Evolutionary conservation across 1,140 invertebrate species (phyloP).

Genomic region (Macrotrachela quadricornifera): DNA sequence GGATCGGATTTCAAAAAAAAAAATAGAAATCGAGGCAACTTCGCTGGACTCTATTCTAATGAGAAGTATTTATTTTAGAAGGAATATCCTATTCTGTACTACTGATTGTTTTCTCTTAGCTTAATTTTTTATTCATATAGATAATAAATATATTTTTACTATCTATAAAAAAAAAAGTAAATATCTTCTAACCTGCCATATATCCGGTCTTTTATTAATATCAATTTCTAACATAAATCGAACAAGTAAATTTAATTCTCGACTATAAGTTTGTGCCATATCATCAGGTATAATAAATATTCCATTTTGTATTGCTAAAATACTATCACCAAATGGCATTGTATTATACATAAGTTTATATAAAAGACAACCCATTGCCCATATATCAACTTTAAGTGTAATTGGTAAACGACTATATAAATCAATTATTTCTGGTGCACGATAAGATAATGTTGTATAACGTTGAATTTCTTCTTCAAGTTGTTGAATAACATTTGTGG

Average conservation of each 20-base stretch:
- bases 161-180: no score
- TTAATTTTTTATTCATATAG: no score
- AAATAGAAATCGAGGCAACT: no score
- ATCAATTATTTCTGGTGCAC: conserved; percentile 85
- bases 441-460: conserved; percentile 76
- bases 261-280: conserved; percentile 31
- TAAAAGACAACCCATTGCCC: conserved; percentile 69
- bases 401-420: conserved; percentile 65
- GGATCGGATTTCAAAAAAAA: no score
- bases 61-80: no score
- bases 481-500: no score
- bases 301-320: conserved; percentile 71
- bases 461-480: conserved; percentile 12
- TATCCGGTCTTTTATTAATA: conserved; percentile 39
- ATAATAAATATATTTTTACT: no score
- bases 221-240: conserved; percentile 63
- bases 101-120: no score
- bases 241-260: conserved; percentile 24
- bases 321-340: conserved; percentile 75
- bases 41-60: no score
- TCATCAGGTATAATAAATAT: conserved; percentile 62
- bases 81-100: no score
- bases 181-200: no score
- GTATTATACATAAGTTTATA: conserved; percentile 78
- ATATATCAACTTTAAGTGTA: conserved; percentile 75